Conservation (phyloP, 2,888 invertebrate genomes). For the Capitulum mitella region DNA sequence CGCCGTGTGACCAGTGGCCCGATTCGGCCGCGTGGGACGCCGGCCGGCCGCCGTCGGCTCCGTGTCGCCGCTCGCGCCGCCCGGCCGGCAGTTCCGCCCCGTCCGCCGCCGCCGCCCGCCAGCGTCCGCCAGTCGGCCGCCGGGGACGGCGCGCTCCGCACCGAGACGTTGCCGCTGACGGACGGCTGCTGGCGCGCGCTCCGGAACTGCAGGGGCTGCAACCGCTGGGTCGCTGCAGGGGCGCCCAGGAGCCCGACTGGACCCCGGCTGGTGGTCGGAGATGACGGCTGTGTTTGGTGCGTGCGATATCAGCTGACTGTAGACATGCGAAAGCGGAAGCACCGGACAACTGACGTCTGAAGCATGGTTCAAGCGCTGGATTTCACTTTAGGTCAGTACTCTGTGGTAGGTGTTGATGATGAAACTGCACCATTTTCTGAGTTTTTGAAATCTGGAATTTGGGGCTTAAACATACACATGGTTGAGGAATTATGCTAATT, state of each 20-base stretch:
- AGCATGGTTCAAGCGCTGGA: neutral
- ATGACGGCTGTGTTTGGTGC: neutral
- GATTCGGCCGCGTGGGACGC: neutral
- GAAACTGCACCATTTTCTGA: too few relatives aligned
- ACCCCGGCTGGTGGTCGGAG: neutral
- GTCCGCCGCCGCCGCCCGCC: too few relatives aligned
- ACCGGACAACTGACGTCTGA: neutral
- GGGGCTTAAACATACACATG: too few relatives aligned
- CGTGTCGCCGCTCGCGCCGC: too few relatives aligned
- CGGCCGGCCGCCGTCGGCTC: neutral
- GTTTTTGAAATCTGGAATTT: too few relatives aligned
- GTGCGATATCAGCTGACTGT: neutral
- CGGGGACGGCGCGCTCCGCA: neutral
- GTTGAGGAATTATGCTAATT: too few relatives aligned
- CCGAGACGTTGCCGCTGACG: too few relatives aligned
- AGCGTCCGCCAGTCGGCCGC: neutral
- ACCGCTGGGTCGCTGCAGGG: too few relatives aligned
- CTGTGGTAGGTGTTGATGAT: too few relatives aligned
- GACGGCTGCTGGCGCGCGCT: neutral
- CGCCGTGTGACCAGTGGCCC: neutral
- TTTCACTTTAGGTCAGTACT: slow-evolving; percentile 14
- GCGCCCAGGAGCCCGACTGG: too few relatives aligned
- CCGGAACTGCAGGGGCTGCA: too few relatives aligned
- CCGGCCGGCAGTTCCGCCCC: too few relatives aligned
- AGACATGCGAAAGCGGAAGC: neutral